Conservation (phyloP, 2,888 invertebrate species). For the Eueremaeus valkanovi region DNA sequence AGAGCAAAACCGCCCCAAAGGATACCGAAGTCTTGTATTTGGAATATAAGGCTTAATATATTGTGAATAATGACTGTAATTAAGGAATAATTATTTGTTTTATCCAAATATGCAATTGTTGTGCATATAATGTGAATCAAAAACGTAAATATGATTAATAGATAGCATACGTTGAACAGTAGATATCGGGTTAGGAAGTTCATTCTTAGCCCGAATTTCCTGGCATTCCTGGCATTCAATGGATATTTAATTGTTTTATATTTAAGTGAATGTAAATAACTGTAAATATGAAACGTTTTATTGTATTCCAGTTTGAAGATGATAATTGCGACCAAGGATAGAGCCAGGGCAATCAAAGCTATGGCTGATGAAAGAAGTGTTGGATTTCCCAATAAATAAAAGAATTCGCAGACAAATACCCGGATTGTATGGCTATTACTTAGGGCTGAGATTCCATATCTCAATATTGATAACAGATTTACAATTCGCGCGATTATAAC, state of each 20-base stretch:
- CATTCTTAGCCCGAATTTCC: neutral
- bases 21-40: neutral
- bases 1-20: neutral
- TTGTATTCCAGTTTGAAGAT: no score
- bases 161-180: neutral
- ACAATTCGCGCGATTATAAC: no score
- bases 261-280: neutral
- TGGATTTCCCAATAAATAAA: no score
- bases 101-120: neutral
- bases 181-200: neutral
- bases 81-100: neutral
- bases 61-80: neutral
- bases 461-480: no score
- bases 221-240: neutral
- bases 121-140: neutral
- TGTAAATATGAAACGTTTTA: neutral
- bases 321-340: no score
- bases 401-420: no score
- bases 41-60: neutral
- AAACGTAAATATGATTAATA: neutral
- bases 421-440: no score
- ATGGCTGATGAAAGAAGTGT: no score
- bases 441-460: no score
- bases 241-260: neutral
- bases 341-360: no score